Evolutionary conservation across 2,113 vertebrate genomes (phyloP).

Genomic region (Chaetodon trifascialis): DNA sequence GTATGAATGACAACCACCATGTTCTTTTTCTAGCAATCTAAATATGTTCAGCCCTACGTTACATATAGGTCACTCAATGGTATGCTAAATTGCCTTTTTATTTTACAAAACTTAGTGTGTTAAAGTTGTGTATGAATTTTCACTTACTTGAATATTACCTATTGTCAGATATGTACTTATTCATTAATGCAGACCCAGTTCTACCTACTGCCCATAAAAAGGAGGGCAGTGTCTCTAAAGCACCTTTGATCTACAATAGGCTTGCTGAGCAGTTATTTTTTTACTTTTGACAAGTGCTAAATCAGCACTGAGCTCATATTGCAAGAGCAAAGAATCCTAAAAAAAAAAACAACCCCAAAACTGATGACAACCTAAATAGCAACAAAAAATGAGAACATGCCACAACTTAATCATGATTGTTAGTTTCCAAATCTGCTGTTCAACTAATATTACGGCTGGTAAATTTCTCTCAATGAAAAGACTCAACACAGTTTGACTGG

Average conservation of each 20-base stretch:
- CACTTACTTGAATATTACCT: neutral
- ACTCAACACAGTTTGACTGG: neutral
- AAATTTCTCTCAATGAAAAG: neutral
- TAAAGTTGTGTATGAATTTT: neutral
- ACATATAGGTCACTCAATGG: neutral
- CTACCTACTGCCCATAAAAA: neutral
- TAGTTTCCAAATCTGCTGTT: neutral
- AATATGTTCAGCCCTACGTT: neutral
- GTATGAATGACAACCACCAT: neutral
- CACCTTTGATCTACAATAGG: neutral
- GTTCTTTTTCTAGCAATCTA: neutral
- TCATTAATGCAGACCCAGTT: neutral
- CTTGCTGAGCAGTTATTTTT: neutral
- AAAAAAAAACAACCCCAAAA: neutral
- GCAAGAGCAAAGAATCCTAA: slow-evolving; percentile 11
- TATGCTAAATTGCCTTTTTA: neutral
- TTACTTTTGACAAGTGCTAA: neutral
- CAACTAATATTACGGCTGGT: neutral
- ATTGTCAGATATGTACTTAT: neutral
- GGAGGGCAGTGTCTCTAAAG: neutral
- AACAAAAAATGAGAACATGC: neutral
- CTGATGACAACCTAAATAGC: neutral
- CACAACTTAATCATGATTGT: neutral
- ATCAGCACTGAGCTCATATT: slow-evolving; percentile 22
- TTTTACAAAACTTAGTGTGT: neutral